A percentile compares a stretch with the other conserved stretches of the same genome.
Evolutionary conservation across 2,797 vertebrate genomes (phyloP).

Genomic region (Falco cherrug): DNA sequence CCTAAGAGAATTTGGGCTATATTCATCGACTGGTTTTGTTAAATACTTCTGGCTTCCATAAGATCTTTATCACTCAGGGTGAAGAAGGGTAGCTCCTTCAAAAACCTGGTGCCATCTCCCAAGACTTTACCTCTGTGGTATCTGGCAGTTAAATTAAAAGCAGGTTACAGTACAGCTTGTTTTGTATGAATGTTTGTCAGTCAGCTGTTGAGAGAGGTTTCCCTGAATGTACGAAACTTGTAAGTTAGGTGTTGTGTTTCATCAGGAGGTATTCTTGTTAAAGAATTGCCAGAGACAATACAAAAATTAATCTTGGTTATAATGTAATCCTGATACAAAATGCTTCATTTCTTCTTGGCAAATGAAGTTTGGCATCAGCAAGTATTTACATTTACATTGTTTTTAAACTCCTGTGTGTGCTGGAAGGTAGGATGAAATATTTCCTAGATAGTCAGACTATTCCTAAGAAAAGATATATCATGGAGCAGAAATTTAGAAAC

Average conservation of each 20-base stretch:
- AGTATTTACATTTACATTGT: not conserved
- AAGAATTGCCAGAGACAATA: not conserved
- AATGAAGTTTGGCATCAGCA: conserved; percentile 1
- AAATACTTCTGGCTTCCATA: not conserved
- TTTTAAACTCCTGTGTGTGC: not conserved
- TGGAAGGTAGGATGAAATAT: not conserved
- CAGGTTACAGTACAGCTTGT: not conserved
- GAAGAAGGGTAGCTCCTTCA: not conserved
- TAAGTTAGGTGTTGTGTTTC: not conserved
- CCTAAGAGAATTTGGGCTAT: not conserved
- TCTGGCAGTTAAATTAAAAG: not conserved
- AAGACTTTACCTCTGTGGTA: not conserved
- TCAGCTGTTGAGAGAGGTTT: not conserved
- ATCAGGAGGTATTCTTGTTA: not conserved
- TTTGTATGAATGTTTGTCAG: not conserved
- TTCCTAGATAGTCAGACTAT: not conserved
- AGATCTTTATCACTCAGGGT: not conserved
- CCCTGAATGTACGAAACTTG: not conserved
- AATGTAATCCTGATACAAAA: not conserved
- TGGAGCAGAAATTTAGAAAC: not conserved
- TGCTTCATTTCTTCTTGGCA: not conserved
- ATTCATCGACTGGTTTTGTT: not conserved
- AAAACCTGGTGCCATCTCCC: not conserved
- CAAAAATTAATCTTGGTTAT: not conserved
- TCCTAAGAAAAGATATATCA: not conserved